Conservation (phyloP, 2,113 vertebrate species). For the Sylvietta virens region DNA sequence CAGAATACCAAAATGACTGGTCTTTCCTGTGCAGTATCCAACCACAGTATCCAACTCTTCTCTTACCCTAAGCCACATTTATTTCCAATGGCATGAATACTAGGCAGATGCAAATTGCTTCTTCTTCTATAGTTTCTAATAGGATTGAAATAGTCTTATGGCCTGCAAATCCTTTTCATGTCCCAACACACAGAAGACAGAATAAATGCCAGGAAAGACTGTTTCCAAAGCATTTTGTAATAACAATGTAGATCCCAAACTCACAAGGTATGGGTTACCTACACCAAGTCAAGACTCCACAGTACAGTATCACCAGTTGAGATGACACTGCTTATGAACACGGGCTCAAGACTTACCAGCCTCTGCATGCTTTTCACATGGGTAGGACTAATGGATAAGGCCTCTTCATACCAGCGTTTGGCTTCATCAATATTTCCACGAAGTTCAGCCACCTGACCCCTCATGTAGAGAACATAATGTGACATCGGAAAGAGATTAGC, state of each 20-base stretch:
- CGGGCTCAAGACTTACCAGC: slow-evolving; percentile 80
- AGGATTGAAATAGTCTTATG: neutral
- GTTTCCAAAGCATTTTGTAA: neutral
- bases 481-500: slow-evolving; percentile 95
- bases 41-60: neutral
- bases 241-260: neutral
- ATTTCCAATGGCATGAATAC: neutral
- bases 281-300: neutral
- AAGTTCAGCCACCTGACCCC: slow-evolving; percentile 94
- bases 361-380: slow-evolving; percentile 99
- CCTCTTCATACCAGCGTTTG: slow-evolving; percentile 97
- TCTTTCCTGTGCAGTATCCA: neutral
- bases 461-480: slow-evolving; percentile 95
- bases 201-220: neutral
- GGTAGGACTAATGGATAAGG: slow-evolving; percentile 95
- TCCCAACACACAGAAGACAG: neutral
- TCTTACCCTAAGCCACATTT: neutral
- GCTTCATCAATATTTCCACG: slow-evolving; percentile 91
- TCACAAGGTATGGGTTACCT: neutral
- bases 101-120: neutral
- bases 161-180: neutral
- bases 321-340: neutral
- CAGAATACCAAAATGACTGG: neutral
- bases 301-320: neutral
- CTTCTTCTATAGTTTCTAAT: neutral